Conservation (phyloP, 2,888 invertebrate genomes). For the Palloptera scutellata region DNA sequence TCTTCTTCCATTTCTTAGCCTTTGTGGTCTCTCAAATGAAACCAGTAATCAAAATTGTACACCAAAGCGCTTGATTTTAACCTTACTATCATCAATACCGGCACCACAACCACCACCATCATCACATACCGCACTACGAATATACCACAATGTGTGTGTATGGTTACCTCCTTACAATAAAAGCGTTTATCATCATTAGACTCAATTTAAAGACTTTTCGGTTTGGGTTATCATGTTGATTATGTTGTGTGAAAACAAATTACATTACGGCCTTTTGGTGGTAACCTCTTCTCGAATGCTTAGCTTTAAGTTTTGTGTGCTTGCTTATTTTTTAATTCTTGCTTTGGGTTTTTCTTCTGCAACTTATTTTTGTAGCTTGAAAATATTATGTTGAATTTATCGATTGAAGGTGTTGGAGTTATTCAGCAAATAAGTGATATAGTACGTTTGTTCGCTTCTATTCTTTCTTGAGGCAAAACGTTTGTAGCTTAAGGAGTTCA, state of each 20-base stretch:
- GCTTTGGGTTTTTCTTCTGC: too few species aligned
- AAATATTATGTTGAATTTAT: too few species aligned
- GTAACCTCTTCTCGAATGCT: slow-evolving; percentile 40
- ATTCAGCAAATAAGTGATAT: too few species aligned
- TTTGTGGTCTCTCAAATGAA: background rate
- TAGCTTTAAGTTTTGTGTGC: too few species aligned
- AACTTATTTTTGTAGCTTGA: too few species aligned
- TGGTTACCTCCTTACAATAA: slow-evolving; percentile 51
- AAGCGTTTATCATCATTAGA: slow-evolving; percentile 64
- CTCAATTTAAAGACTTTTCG: slow-evolving; percentile 64
- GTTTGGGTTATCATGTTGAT: slow-evolving; percentile 64
- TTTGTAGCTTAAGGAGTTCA: too few species aligned
- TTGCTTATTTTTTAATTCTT: too few species aligned
- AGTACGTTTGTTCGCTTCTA: too few species aligned
- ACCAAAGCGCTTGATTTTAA: background rate
- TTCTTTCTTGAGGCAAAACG: too few species aligned
- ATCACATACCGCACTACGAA: slow-evolving; percentile 39
- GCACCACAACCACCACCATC: slow-evolving; percentile 7
- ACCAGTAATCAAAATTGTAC: too few species aligned
- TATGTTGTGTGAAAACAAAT: slow-evolving; percentile 65
- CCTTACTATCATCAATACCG: slow-evolving; percentile 7
- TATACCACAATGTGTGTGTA: slow-evolving; percentile 44
- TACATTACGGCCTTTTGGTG: slow-evolving; percentile 58
- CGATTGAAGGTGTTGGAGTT: too few species aligned
- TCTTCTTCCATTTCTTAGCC: background rate